A percentile compares a stretch with the other conserved stretches of the same genome.
phyloP scores from a whole-genome alignment of 2,888 invertebrate species.

The Cerastis leucographa region DNA sequence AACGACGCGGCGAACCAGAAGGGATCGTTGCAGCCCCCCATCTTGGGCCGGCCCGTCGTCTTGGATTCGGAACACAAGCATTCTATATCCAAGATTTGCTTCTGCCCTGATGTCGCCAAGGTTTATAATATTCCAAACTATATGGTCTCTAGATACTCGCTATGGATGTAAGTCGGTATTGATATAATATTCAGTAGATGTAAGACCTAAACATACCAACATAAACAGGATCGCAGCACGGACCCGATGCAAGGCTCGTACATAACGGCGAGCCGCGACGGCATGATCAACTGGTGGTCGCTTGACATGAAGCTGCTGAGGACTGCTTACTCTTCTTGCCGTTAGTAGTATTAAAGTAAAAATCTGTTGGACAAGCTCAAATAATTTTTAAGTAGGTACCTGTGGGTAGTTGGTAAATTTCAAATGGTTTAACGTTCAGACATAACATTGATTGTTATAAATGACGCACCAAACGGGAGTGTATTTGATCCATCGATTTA shows the following conservation, averaged over 20 bases:
- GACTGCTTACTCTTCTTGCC: slow-evolving; percentile 91
- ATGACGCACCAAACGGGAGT: background rate
- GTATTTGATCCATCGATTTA: background rate
- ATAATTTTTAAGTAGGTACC: background rate
- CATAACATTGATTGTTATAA: background rate
- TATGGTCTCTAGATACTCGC: background rate
- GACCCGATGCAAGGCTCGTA: slow-evolving; percentile 93
- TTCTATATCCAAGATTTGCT: slow-evolving; percentile 92
- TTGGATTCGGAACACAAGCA: slow-evolving; percentile 93
- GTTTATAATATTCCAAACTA: slow-evolving; percentile 69
- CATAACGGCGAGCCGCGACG: slow-evolving; percentile 94
- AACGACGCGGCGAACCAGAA: slow-evolving; percentile 92
- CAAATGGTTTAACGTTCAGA: background rate
- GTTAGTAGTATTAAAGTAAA: slow-evolving; percentile 82
- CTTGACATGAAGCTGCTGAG: slow-evolving; percentile 92
- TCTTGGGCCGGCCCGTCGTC: slow-evolving; percentile 90
- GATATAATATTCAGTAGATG: background rate
- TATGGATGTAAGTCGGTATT: background rate
- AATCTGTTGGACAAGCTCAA: background rate
- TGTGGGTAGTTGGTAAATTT: background rate
- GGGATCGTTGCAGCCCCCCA: slow-evolving; percentile 91
- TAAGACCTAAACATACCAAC: background rate
- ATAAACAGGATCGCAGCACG: slow-evolving; percentile 86
- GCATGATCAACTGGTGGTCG: slow-evolving; percentile 94
- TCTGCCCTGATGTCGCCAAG: slow-evolving; percentile 91